Percentiles rank a stretch among this genome's conserved stretches.
Conservation (phyloP, 1,140 invertebrate genomes). For the Pararge aegeria region DNA sequence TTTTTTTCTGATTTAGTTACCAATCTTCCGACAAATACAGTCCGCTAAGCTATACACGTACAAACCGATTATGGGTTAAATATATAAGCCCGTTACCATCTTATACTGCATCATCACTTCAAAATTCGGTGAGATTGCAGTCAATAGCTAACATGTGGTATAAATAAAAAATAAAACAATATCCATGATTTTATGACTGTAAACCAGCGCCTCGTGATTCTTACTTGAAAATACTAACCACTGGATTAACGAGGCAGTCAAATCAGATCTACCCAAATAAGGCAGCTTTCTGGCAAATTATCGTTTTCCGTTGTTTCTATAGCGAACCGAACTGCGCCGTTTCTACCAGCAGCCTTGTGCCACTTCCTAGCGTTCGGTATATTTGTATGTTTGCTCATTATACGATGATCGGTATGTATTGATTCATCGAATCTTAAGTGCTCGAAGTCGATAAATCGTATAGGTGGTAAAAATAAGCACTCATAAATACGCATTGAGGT, state of each 20-base stretch:
- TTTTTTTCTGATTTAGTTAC: too few species aligned
- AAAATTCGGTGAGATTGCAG: too few species aligned
- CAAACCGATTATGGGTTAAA: too few species aligned
- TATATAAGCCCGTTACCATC: too few species aligned
- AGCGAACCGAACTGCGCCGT: slow-evolving; percentile 40
- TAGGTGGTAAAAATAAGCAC: slow-evolving; percentile 32
- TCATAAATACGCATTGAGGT: slow-evolving; percentile 32
- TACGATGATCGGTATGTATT: slow-evolving; percentile 46
- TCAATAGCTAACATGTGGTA: too few species aligned
- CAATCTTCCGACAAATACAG: too few species aligned
- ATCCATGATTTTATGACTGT: too few species aligned
- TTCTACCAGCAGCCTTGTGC: slow-evolving; percentile 68
- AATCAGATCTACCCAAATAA: slow-evolving; percentile 26
- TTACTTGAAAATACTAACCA: too few species aligned
- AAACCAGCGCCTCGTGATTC: too few species aligned
- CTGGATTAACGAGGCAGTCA: not conserved
- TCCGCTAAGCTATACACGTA: too few species aligned
- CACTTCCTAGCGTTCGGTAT: slow-evolving; percentile 56
- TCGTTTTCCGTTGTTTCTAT: slow-evolving; percentile 56
- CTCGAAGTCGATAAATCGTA: slow-evolving; percentile 29
- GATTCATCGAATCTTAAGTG: slow-evolving; percentile 44
- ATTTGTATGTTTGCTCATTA: slow-evolving; percentile 54
- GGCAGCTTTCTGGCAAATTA: slow-evolving; percentile 47
- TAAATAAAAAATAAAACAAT: too few species aligned
- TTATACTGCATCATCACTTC: too few species aligned